Evolutionary conservation across 2,797 vertebrate genomes (phyloP), one percentile per base, ranked within the genome.

Genomic region (Cyprinella venusta): DNA sequence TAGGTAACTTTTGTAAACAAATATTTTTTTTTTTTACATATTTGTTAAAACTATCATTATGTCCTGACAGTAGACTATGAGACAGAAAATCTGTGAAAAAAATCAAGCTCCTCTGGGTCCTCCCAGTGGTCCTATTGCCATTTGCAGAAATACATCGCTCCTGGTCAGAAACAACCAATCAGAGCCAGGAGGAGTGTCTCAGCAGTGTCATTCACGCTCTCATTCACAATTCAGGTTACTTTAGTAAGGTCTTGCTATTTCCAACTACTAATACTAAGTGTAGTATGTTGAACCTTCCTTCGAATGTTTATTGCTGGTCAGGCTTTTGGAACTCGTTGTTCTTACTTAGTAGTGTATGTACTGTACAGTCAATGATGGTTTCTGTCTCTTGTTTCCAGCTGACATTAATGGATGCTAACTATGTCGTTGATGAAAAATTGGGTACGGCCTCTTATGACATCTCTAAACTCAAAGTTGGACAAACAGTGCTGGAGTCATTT

Each of bases 341-440:
- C 7, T 5, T 64, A 65, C 26, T 50, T 69, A 42, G 36, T 26
- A 45, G 38, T 40, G 76, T 74, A 68, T 3, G 33, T 30, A 38
- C 61, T 42, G 33, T n/a, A 38, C 50, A 52, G 30, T 24, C 19
- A 79, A 21, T 72, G 2, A n/a, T 75, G 16, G 15, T 26, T 45
- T 59, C 36, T 26, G 40, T 63, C 45, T 80, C 30, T 26, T 38
- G 40, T 82, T 85, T 90, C 18, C 90, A 99, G 98, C 90, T 99
- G 84, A 99, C 96, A 1, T 92, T 99, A 90, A 98, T 99, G 98
- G 98, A 99, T 81, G 98, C 98, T 80, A 99, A 99, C 92, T 99
- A 99, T 0, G 95, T 99, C 84, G 97, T 99, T 96, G 98, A 99
- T 13, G 98, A 99, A 91, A 97, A 95, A 9, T 94, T 99, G 45